Evolutionary conservation across 2,113 vertebrate species (phyloP).

Genomic region (Plecturocebus donacophilus): DNA sequence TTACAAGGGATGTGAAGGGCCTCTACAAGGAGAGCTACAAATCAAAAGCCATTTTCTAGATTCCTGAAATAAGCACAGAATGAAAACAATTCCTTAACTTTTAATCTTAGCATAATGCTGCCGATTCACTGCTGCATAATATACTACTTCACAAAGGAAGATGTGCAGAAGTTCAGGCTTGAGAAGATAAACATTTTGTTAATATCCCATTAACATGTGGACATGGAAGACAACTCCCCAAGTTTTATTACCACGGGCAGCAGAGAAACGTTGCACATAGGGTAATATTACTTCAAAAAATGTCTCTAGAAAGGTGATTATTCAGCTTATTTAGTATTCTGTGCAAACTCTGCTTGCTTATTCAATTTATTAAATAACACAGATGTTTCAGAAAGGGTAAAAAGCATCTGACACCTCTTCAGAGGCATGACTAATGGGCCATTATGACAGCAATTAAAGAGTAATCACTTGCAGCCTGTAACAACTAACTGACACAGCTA

Average conservation of each 20-base stretch:
- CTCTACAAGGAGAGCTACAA: too few relatives aligned
- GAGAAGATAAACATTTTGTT: not conserved
- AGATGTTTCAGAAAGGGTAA: constrained; percentile 80
- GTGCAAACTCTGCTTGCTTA: constrained; percentile 67
- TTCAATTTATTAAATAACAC: constrained; percentile 77
- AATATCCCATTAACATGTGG: not conserved
- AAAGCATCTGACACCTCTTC: constrained; percentile 73
- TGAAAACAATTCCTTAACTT: not conserved
- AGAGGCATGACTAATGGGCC: constrained; percentile 81
- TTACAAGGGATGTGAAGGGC: too few relatives aligned
- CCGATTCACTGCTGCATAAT: not conserved
- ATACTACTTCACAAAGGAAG: not conserved
- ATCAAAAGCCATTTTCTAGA: not conserved
- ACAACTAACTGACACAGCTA: constrained; percentile 71
- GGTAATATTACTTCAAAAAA: not conserved
- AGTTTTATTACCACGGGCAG: not conserved
- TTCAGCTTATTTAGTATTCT: constrained; percentile 68
- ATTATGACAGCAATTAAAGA: constrained; percentile 85
- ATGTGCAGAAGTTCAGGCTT: not conserved
- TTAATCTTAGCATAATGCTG: not conserved
- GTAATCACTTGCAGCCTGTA: constrained; percentile 73
- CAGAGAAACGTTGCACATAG: not conserved
- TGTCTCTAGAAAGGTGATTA: constrained; percentile 49
- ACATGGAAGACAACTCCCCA: not conserved
- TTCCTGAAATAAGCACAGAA: not conserved